phyloP scores from a whole-genome alignment of 2,888 invertebrate genomes.

The Yponomeuta plumbellus region DNA sequence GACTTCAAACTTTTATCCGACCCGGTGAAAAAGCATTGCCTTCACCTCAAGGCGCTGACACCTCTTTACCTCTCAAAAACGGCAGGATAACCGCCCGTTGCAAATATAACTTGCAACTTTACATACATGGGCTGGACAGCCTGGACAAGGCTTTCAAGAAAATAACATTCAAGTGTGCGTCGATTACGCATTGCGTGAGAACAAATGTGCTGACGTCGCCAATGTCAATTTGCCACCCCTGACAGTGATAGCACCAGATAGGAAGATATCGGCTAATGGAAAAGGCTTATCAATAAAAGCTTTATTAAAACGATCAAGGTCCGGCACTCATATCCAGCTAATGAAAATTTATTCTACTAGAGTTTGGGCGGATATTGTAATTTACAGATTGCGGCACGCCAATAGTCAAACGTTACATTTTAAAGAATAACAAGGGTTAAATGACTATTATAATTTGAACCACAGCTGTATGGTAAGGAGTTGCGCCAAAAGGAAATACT shows the following conservation, averaged over 20 bases:
- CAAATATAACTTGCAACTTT: slow-evolving; percentile 56
- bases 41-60: slow-evolving; percentile 17
- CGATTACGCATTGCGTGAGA: slow-evolving; percentile 44
- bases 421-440: too few relatives aligned
- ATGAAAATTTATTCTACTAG: neutral
- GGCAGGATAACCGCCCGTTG: slow-evolving; percentile 48
- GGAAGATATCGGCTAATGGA: slow-evolving; percentile 8
- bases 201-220: slow-evolving; percentile 33
- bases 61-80: slow-evolving; percentile 30
- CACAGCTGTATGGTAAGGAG: too few relatives aligned
- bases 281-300: slow-evolving; percentile 12
- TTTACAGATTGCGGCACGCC: too few relatives aligned
- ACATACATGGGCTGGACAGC: slow-evolving; percentile 62
- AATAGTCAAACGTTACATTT: too few relatives aligned
- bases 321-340: neutral
- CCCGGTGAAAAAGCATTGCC: slow-evolving; percentile 43
- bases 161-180: slow-evolving; percentile 54
- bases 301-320: slow-evolving; percentile 3
- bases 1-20: slow-evolving; percentile 70
- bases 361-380: neutral
- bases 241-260: slow-evolving; percentile 27
- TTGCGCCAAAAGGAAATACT: too few relatives aligned
- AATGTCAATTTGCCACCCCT: slow-evolving; percentile 33
- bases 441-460: too few relatives aligned
- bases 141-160: slow-evolving; percentile 59